A percentile compares a stretch with the other conserved stretches of the same genome.
Conservation (phyloP, 1,140 invertebrate genomes). For the Limonius californicus region DNA sequence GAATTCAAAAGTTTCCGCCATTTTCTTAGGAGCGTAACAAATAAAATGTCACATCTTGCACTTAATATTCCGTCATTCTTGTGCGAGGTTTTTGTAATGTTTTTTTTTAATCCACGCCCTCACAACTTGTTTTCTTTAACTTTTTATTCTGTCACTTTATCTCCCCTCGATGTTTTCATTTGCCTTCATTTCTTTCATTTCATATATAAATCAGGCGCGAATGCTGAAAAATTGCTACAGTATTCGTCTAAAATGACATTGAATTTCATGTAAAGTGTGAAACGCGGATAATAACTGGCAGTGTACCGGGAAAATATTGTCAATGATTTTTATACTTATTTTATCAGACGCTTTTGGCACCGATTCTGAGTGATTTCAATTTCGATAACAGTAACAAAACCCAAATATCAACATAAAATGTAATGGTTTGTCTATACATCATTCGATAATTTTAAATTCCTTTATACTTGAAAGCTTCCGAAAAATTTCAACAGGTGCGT, state of each 20-base stretch:
- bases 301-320: no score
- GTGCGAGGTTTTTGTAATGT: background rate
- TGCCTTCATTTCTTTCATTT: background rate
- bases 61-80: conserved; percentile 5
- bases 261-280: background rate
- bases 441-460: no score
- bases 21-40: conserved; percentile 1
- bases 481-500: no score
- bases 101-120: background rate
- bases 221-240: background rate
- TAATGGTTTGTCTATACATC: no score
- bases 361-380: no score
- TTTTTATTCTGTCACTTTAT: background rate
- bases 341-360: no score
- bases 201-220: background rate
- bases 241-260: background rate
- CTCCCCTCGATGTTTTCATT: background rate
- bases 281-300: no score
- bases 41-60: conserved; percentile 5
- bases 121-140: background rate
- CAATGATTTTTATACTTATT: no score
- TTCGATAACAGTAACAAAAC: no score
- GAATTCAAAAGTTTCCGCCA: conserved; percentile 18
- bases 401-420: no score
- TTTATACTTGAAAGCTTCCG: no score